Evolutionary conservation across 2,113 vertebrate species (phyloP), one percentile per base, ranked within the genome.

Genomic region (Dipodomys stephensi): DNA sequence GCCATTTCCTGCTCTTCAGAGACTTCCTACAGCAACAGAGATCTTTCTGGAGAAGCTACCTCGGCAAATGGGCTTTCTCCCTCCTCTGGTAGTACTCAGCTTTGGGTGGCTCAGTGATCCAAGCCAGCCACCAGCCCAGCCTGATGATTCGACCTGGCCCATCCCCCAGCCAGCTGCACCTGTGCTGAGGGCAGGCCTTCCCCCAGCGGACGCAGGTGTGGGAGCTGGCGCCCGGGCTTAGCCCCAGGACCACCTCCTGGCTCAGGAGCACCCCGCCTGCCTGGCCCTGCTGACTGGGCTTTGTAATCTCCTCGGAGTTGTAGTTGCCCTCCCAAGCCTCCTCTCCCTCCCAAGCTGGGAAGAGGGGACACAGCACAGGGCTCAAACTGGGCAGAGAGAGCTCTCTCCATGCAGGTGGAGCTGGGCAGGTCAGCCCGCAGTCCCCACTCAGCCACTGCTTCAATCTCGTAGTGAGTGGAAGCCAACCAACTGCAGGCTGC

Each of bases 101-200:
- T 64, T 19, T 32, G 20, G 30, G 18, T 62, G 69, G 19, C 27
- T 69, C 46, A 2, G 35, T 11, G 74, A 44, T 57, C 7, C 71
- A 20, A 18, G 39, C 39, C 3, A 72, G 0, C 39, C 39, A 39
- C 39, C 39, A 30, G 16, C 6, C 4, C 28, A 22, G 22, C 64
- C 68, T 69, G 67, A 46, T 20, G 1, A 1, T 10, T 11, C 19
- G 4, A 68, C 53, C 0, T 2, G 2, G 1, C 12, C 57, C 28
- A 73, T 67, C 25, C 3, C 39, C 39, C 39, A 39, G 39, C 39
- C 39, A 39, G 39, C 3, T 39, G 39, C 5, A 39, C 35, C 39
- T 39, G 39, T 39, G 39, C 39, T 39, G 39, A 39, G 39, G 35
- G 35, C 35, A 39, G 39, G 39, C 39, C 39, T 39, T 39, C 39